Evolutionary conservation across 2,113 vertebrate genomes (phyloP).

Genomic region (Pyrgilauda ruficollis): DNA sequence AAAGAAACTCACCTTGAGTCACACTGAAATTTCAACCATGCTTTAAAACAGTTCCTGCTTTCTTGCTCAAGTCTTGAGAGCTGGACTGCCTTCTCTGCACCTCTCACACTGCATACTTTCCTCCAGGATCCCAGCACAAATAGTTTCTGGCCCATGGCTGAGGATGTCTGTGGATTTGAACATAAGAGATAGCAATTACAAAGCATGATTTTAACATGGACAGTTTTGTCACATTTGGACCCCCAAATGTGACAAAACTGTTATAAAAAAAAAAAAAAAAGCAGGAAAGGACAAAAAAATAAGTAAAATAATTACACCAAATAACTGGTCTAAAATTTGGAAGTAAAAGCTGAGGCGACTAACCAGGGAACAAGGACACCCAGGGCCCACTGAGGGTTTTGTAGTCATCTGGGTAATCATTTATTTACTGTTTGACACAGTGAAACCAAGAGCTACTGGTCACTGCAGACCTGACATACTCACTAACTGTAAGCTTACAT

Average conservation of each 20-base stretch:
- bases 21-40: not conserved
- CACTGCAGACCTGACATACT: not conserved
- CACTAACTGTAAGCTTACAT: not conserved
- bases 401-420: not conserved
- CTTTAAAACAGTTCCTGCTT: not conserved
- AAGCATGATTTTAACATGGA: not conserved
- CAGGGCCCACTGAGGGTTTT: not conserved
- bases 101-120: accelerated
- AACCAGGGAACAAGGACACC: not conserved
- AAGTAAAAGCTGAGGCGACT: not conserved
- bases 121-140: not conserved
- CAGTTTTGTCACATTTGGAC: too few relatives aligned
- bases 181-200: accelerated
- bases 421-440: not conserved
- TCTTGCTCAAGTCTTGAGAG: not conserved
- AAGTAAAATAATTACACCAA: not conserved
- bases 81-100: not conserved
- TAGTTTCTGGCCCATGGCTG: not conserved
- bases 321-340: not conserved
- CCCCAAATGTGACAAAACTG: not conserved
- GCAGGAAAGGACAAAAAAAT: not conserved
- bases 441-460: not conserved
- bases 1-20: not conserved
- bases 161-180: not conserved
- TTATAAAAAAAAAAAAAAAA: not conserved